Evolutionary conservation across 2,113 vertebrate genomes (phyloP), one percentile per base, ranked within the genome.

Genomic region (Sorex fumeus): DNA sequence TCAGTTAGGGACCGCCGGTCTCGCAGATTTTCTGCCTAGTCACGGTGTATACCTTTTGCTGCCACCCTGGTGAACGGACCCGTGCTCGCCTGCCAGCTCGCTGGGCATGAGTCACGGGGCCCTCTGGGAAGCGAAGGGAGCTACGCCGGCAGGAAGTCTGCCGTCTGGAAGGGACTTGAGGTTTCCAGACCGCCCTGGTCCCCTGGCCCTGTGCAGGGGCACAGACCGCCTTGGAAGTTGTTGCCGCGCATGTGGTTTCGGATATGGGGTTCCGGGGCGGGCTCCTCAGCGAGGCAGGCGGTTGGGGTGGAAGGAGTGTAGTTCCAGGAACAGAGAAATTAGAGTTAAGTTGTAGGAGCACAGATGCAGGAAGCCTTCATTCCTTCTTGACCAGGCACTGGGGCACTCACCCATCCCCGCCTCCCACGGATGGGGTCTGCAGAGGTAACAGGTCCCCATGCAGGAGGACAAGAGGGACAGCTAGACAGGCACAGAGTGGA

Each of bases 21-120:
- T 53, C 2, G 27, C 57, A 9, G 82, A 19, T 53, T 90, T 96
- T 95, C 71, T 96, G 97, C 94, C 34, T 66, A 93, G 95, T 96
- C 96, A 94, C 28, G 0, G 70, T 78, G 43, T 81, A 85, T 34
- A 69, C 50, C 23, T 88, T 71, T 45, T 36, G 50, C n/a, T 87
- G 74, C 45, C 28, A 50, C 30, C 7, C 23, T 47, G n/a, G 32
- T n/a, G 81, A 43, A 10, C 30, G 4, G 32, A 72, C 60, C 80
- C 5, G 7, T 9, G 4, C 30, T 67, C 79, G 79, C 50, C 60
- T 71, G 90, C 53, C 74, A 25, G 84, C 60, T 34, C 5, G 2
- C 18, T 30, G 16, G 80, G 84, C 19, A 6, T 88, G 89, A 94
- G 70, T 95, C 94, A 67, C 28, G n/a, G 57, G 36, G 76, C 91